Evolutionary conservation across 1,140 invertebrate species (phyloP), one percentile per base, ranked within the genome.

Genomic region (Hylaeus volcanicus): DNA sequence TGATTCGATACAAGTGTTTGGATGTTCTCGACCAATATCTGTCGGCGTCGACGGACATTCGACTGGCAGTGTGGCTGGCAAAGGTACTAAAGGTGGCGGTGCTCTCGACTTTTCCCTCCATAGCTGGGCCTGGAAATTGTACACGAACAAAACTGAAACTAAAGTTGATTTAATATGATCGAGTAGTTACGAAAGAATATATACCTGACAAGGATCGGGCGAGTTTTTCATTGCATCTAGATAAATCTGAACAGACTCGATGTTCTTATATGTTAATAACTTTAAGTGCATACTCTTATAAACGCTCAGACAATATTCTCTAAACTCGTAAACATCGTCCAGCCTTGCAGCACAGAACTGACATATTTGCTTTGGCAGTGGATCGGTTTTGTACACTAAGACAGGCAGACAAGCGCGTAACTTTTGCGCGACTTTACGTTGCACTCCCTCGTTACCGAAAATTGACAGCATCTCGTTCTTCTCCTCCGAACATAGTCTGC

Each of bases 301-400:
- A 48, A 92, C 86, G 53, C 82, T 88, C 14, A 92, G 72, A 66
- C 91, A 92, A 53, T 88, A 84, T 64, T 92, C 90, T 43, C 91
- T 83, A 64, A 92, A 92, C 61, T 91, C 90, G 51, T 87, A 92
- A 43, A 81, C 89, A 56, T 92, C 91, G 53, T 92, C 91, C 0
- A 92, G 43, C 58, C 90, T 87, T 0, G 91, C 90, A 9, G 91
- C 91, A 41, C 91, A 92, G 66, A 91, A 92, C 74, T 92, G 91
- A 61, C 91, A 92, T 48, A 92, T 91, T 83, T 91, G 87, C 75
- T 92, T 92, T 43, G 91, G 91, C 83, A 92, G 78, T 39, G 91
- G 91, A 82, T 92, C 91, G 15, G 86, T 90, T 82, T 90, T 89
- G 73, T 92, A 92, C 0, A 92, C 91, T 66, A 92, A 72, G 12